Base-by-base conservation (phyloP, 1,140 invertebrate genomes). In the Drosophila micromelanica region DNA sequence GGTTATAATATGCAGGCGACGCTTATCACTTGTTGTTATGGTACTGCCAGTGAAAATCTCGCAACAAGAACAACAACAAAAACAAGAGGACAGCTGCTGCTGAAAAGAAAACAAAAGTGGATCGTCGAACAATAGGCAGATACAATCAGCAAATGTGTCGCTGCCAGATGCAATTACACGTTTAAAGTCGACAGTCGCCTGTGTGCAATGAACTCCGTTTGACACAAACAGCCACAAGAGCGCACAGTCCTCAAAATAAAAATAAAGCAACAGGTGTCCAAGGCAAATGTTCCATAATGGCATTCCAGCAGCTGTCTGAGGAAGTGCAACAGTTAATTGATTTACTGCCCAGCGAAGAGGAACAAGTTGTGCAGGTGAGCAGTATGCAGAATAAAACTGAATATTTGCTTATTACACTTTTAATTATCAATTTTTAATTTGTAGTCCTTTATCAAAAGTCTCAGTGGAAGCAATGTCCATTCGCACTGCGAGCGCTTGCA, bases 1-100 rank as follows among this genome's bases (percentile, higher is more conserved):
- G 46, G 38, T 46, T 45, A 57, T 69, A 85, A 75, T 80, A 85
- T 85, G 82, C 67, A 72, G 76, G 78, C 60, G 49, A 37, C 62
- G 27, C 46, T 81, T 86, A 87, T 85, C 81, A 55, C 37, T 59
- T 45, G 52, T 56, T 73, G 35, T 69, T 51, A 12, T 72, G 62
- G 52, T 54, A 46, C 35, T 27, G 27, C 52, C 62, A 56, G 52
- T 77, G 73, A 20, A 64, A 78, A 49, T 51, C 17, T 13, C n/a
- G 9, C n/a, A 60, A 23, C 15, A 38, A 38, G 15, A 49, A 46
- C 49, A 72, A 51, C 45, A 81, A 63, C 48, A 77, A 55, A 8
- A 56, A 63, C 59, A 67, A 67, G 12, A 35, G 27, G 12, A 52
- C 45, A 55, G 59, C 74, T 72, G 79, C 71, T 81, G 64, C 37